phyloP scores from a whole-genome alignment of 2,113 vertebrate species.

The Danio rerio region DNA sequence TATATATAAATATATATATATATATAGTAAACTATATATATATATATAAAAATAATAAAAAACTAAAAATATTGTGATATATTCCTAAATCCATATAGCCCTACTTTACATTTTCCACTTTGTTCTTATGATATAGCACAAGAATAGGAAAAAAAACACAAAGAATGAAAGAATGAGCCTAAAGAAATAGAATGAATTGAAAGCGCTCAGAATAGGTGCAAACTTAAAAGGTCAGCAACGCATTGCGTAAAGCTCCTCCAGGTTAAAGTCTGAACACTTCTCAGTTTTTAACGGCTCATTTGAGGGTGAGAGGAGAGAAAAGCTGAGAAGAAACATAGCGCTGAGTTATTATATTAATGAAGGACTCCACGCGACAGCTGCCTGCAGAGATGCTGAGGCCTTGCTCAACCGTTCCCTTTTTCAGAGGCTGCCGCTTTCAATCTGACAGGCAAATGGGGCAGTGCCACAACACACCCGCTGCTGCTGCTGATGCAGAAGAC shows the following conservation, averaged over 20 bases:
- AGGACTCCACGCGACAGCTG: conserved; percentile 50
- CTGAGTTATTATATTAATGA: conserved; percentile 65
- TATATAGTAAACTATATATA: too few species aligned
- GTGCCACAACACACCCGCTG: conserved; percentile 24
- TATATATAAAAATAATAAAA: too few species aligned
- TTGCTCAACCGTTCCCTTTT: conserved; percentile 15
- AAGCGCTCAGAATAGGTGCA: conserved; percentile 65
- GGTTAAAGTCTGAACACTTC: conserved; percentile 59
- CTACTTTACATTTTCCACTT: conserved; percentile 54
- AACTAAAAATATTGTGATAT: too few species aligned
- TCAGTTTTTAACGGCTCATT: conserved; percentile 60
- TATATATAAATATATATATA: too few species aligned
- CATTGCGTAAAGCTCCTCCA: conserved; percentile 38
- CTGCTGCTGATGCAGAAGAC: conserved; percentile 19
- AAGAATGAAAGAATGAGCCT: neutral
- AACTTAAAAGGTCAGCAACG: conserved; percentile 60
- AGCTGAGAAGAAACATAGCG: conserved; percentile 28
- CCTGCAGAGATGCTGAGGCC: conserved; percentile 21
- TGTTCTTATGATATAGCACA: conserved; percentile 55
- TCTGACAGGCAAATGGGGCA: conserved; percentile 40
- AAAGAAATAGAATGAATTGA: conserved; percentile 53
- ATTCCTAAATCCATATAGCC: too few species aligned
- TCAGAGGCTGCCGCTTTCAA: conserved; percentile 27
- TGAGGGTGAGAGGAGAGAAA: conserved; percentile 57
- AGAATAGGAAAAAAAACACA: conserved; percentile 54